phyloP scores from a whole-genome alignment of 2,797 vertebrate species.

The Oreortyx pictus region DNA sequence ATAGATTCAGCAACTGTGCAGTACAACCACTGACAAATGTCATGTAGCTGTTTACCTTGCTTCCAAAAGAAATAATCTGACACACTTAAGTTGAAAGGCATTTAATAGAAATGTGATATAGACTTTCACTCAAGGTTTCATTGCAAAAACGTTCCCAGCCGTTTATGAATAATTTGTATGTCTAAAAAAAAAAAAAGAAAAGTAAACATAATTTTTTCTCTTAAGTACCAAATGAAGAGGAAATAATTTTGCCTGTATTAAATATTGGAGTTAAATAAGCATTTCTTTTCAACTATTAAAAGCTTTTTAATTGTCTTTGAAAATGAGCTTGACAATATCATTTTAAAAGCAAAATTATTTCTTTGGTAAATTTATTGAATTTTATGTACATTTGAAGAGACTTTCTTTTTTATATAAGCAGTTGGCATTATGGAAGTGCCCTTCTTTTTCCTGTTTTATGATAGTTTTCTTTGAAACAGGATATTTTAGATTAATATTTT shows the following conservation, averaged over 20 bases:
- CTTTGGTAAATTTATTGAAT: background rate
- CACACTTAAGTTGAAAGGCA: background rate
- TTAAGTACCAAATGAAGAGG: background rate
- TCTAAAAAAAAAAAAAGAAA: background rate
- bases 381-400: background rate
- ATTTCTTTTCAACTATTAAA: background rate
- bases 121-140: background rate
- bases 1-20: background rate
- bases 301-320: background rate
- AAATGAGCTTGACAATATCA: background rate
- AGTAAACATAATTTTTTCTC: background rate
- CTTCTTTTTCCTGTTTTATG: background rate
- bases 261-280: background rate
- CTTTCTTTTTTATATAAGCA: background rate
- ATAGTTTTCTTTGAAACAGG: background rate
- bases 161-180: background rate
- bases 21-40: background rate
- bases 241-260: background rate
- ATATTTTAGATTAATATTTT: constrained; percentile 51
- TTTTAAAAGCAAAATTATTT: background rate
- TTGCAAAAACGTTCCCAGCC: background rate
- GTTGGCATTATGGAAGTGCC: background rate
- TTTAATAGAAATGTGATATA: background rate
- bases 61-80: background rate
- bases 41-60: background rate